Percentiles rank a stretch among this genome's conserved stretches.
Conservation (phyloP, 2,113 vertebrate species). For the Lasiurus cinereus region DNA sequence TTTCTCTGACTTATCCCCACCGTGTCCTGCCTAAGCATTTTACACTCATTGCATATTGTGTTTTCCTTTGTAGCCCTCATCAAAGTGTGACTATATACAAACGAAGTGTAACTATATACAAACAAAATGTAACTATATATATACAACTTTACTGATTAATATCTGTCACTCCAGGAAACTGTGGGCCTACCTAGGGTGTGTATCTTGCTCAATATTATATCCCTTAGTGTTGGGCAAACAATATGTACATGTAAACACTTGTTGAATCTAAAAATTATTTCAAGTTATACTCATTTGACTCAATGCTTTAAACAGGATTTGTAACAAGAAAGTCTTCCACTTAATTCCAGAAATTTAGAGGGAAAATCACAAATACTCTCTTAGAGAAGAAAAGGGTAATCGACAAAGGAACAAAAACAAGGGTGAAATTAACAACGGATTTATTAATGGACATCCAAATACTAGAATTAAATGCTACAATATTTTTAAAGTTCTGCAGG, state of each 20-base stretch:
- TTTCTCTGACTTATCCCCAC: not conserved
- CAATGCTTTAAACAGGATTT: not conserved
- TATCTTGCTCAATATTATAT: not conserved
- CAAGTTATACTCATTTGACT: not conserved
- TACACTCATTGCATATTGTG: not conserved
- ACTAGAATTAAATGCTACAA: not conserved
- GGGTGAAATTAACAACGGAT: not conserved
- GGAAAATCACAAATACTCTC: not conserved
- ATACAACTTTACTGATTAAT: not conserved
- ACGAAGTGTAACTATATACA: not conserved
- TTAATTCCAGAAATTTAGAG: not conserved
- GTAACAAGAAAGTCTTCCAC: too few species aligned
- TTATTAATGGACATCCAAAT: not conserved
- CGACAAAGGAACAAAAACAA: not conserved
- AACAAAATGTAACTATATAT: not conserved
- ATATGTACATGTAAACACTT: not conserved
- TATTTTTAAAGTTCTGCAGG: not conserved
- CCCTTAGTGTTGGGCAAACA: not conserved
- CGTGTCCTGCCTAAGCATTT: not conserved
- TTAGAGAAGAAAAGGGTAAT: not conserved
- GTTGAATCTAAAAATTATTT: not conserved
- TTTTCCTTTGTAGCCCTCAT: not conserved
- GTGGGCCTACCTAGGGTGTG: not conserved
- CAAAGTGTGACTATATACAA: not conserved
- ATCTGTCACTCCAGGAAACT: not conserved